phyloP scores from a whole-genome alignment of 2,113 vertebrate species.

The Antidorcas marsupialis region DNA sequence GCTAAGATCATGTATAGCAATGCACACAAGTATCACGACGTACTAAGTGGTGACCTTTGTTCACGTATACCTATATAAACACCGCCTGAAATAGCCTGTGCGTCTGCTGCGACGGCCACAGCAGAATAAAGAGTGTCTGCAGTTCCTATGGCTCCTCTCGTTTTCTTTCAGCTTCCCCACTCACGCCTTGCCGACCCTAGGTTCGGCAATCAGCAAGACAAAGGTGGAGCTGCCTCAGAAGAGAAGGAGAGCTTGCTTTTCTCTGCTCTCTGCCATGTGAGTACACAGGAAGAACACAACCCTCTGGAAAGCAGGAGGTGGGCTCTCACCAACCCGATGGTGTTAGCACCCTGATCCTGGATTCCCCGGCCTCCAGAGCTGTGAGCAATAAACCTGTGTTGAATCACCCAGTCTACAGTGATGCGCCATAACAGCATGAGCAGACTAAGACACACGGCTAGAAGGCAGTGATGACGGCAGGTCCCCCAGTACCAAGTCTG shows the following conservation, averaged over 20 bases:
- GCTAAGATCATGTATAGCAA: not conserved
- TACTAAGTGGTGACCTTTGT: not conserved
- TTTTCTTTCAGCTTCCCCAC: not conserved
- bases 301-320: not conserved
- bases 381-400: not conserved
- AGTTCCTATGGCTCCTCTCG: not conserved
- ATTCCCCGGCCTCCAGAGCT: not conserved
- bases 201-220: not conserved
- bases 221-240: not conserved
- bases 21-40: fast-evolving
- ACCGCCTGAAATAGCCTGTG: not conserved
- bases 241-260: not conserved
- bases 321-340: not conserved
- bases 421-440: not conserved
- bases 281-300: not conserved
- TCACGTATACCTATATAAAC: not conserved
- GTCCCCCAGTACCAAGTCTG: not conserved
- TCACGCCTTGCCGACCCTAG: not conserved
- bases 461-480: not conserved
- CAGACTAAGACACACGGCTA: not conserved
- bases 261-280: not conserved
- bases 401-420: no score
- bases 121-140: not conserved
- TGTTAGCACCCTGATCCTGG: not conserved
- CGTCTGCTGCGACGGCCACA: fast-evolving